Conservation (phyloP, 2,113 vertebrate genomes). For the Rhinolophus sinicus region DNA sequence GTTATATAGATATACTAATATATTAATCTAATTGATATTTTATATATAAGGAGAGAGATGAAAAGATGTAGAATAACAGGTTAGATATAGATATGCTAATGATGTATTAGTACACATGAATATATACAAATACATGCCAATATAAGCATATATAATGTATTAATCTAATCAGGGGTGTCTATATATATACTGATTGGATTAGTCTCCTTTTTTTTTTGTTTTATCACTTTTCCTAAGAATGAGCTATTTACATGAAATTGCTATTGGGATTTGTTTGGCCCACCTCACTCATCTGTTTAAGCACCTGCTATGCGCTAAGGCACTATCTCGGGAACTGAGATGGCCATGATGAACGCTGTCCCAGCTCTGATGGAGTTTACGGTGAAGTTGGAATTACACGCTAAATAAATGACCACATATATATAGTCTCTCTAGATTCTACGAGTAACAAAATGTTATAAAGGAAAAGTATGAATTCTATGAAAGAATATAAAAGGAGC, state of each 20-base stretch:
- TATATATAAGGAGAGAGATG: not conserved
- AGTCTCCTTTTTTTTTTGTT: not conserved
- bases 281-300: not conserved
- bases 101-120: not conserved
- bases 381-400: not conserved
- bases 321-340: not conserved
- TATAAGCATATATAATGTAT: not conserved
- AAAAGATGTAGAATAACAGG: not conserved
- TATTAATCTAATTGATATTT: not conserved
- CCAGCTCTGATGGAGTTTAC: not conserved
- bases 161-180: not conserved
- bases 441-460: not conserved
- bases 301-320: not conserved
- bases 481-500: not conserved
- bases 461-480: not conserved
- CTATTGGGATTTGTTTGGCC: not conserved
- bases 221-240: conserved; percentile 22
- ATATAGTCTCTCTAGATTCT: not conserved
- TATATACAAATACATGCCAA: not conserved
- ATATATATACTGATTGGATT: not conserved
- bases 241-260: not conserved
- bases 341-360: not conserved
- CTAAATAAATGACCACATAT: not conserved
- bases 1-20: not conserved
- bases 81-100: not conserved